Base-by-base conservation (phyloP, 2,888 invertebrate species). In the Tenthredo amoena region DNA sequence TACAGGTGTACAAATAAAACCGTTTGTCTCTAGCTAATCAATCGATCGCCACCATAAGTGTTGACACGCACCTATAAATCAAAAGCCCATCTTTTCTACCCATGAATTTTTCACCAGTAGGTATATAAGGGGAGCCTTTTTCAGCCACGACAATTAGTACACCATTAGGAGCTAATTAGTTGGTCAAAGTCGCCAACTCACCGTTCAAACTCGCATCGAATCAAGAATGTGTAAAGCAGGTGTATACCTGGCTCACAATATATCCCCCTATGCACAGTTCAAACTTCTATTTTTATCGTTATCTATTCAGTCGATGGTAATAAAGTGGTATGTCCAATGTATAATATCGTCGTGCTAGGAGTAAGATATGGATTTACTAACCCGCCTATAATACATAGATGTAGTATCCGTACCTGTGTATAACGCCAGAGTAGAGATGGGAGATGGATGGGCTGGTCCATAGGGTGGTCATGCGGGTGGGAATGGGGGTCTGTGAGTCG, bases 401-500 rank as follows among this genome's bases (percentile, higher is more conserved):
- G 43, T 43, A 43, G 21, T 43, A 40, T 74, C 72, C 37, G 21
- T 43, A 74, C 72, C 72, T 31, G 55, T 55, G 55, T 77, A 77
- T 55, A 74, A 43, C 18, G n/a, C 43, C 21, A 18, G 31, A 68
- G 31, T n/a, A 34, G 31, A 50, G 77, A 83, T 83, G 83, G 71
- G 68, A 83, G 83, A 83, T 47, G 65, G 83, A 83, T 83, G 77
- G 85, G 34, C 65, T 47, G 65, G 85, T 85, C 76, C 65, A 85
- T 68, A 31, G 65, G 85, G 85, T 68, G 85, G 58, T 65, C 65
- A 58, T 82, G 85, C 58, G 71, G 79, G 85, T 72, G 71, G 79
- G 72, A 68, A 62, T 71, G 68, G 83, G 83, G 43, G 43, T 21
- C 68, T 83, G 47, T 68, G 34, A 58, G 87, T 87, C 89, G 87